Base-by-base conservation (phyloP, 2,797 vertebrate species). In the Myotis daubentonii region DNA sequence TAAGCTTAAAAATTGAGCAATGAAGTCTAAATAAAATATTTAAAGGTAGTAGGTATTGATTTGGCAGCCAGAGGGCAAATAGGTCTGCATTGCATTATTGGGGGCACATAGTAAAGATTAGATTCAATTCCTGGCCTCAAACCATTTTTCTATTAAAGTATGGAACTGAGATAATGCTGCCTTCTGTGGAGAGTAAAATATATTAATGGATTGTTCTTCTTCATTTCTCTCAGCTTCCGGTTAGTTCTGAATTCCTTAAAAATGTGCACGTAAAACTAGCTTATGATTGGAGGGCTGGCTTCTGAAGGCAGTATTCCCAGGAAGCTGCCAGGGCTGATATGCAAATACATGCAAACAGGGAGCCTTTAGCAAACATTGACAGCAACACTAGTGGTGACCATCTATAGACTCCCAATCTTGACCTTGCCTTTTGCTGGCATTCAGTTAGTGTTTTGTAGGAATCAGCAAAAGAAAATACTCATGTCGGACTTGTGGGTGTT, bases 191-290 rank as follows among this genome's bases (percentile, higher is more conserved):
- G 57, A 88, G 88, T 80, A 62, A 91, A 85, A 72, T 83, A 60
- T 65, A 68, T 76, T 96, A 93, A 38, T 91, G n/a, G 55, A 71
- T 87, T 3, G 1, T 96, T 91, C n/a, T 95, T 96, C 72, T 95
- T 96, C 65, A 68, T 93, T 92, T 94, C 62, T 89, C 81, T 72
- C 57, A 79, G 79, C 44, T 93, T 95, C 88, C 2, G 4, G 41
- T 75, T 91, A 91, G 70, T 82, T 55, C 60, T 33, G 47, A 87
- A 51, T 89, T 91, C 70, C 86, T 86, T 65, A 28, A 30, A 89
- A 82, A 89, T 74, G 38, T 95, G 33, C 72, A 38, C 86, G n/a
- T 88, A 71, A 84, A 88, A 91, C 71, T 88, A 89, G 53, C 81
- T 80, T 84, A 30, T 78, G 66, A 66, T 80, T 62, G 38, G 66